Base-by-base conservation (phyloP, 1,140 invertebrate genomes). In the Sitodiplosis mosellana region DNA sequence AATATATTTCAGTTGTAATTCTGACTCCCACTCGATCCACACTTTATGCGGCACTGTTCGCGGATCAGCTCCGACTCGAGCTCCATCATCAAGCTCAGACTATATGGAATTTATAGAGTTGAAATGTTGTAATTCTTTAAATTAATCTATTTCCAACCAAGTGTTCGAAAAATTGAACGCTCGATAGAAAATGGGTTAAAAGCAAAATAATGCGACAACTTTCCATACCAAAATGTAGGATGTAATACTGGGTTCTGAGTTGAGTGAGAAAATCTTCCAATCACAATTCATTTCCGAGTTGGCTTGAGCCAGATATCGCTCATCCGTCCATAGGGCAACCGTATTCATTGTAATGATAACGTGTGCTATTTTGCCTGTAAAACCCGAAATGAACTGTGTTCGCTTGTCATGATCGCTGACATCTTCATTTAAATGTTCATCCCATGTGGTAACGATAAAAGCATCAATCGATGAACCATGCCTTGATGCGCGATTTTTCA, bases 301-400 rank as follows among this genome's bases (percentile, higher is more conserved):
- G 0, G 86, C 86, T 55, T 81, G 79, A 19, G 80, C 62, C 54
- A 81, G 78, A 64, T 94, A 94, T 27, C 87, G 71, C 2, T 84
- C 78, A 60, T 95, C 84, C 2, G 89, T 87, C 92, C 91, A 96
- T 17, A 96, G 56, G 1, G 82, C 78, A 0, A 89, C 86, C 20
- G 75, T 75, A n/a, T 69, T 65, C 40, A 66, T 56, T 0, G 85
- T 89, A 33, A 48, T 48, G 27, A 92, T 72, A 1, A 81, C 87
- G 2, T 78, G 77, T 1, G 81, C 89, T 36, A 78, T 76, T 15
- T 77, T 80, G 2, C 93, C 93, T 47, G 76, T 79, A 65, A 93
- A 97, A 2, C 88, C 87, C 45, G 82, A 83, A 5, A 97, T 73
- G 63, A 81, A 95, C 50, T 77, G 69, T 51, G 87, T 65, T 44